Percentiles rank a stretch among this genome's conserved stretches.
Conservation (phyloP, 64 coral and sea anemone species). For the Pachyseris speciosa region DNA sequence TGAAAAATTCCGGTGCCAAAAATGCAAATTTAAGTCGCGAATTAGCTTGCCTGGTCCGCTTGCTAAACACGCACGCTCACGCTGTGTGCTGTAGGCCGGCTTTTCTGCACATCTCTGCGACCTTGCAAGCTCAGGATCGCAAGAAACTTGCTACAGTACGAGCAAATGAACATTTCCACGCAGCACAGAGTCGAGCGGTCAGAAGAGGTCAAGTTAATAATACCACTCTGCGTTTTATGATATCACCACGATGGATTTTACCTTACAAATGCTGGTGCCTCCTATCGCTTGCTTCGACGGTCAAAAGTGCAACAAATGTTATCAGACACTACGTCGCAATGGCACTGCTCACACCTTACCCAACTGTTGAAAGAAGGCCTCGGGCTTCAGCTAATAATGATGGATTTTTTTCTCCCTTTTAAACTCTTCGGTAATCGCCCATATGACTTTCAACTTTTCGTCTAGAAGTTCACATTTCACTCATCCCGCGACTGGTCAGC, state of each 20-base stretch:
- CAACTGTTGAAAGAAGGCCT: not conserved
- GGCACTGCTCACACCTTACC: not conserved
- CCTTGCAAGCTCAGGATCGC: not conserved
- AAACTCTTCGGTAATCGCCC: not conserved
- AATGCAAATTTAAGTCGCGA: constrained; percentile 24
- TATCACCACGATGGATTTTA: not conserved
- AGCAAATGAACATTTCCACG: not conserved
- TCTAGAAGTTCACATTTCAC: constrained; percentile 46
- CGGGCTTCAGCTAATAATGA: not conserved
- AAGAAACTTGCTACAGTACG: not conserved
- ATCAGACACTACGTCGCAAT: not conserved
- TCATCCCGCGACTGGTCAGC: constrained; percentile 21
- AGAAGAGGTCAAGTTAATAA: constrained; percentile 35
- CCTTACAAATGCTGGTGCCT: not conserved
- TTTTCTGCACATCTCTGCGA: not conserved
- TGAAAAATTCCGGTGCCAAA: constrained; percentile 28
- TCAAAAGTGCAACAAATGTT: not conserved
- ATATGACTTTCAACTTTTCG: not conserved
- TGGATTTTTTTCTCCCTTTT: not conserved
- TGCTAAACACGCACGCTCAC: not conserved
- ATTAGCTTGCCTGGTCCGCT: not conserved
- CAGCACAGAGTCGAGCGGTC: constrained; percentile 16
- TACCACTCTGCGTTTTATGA: not conserved
- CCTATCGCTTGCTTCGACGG: not conserved
- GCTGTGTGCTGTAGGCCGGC: not conserved